Evolutionary conservation across 2,888 invertebrate genomes (phyloP), one percentile per base, ranked within the genome.

Genomic region (Cantharis rustica): DNA sequence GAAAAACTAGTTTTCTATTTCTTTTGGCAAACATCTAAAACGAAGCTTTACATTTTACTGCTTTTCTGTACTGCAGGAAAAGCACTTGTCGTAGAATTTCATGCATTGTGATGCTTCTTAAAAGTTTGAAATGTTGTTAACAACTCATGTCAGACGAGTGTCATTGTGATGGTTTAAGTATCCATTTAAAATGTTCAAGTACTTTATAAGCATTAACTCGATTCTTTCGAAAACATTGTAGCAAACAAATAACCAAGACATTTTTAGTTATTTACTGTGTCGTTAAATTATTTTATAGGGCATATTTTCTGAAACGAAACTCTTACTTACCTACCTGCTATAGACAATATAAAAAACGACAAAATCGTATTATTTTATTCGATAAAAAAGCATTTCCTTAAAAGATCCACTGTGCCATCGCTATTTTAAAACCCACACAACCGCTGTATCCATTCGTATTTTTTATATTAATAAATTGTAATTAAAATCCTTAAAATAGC

Each of bases 1-100:
- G 69, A 23, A 23, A 23, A 23, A 23, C 1, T 69, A 26, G 68
- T 69, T 72, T 75, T 69, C 72, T 69, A 73, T 73, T 75, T 72
- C 62, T 69, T 23, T 63, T 64, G n/a, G 47, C 47, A 47, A 47
- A 47, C 47, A 47, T 47, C 47, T 47, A 9, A 47, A n/a, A 47
- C n/a, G 47, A 47, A 47, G 47, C 47, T n/a, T 47, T 47, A 47
- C 47, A 47, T 47, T 47, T 47, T 7, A 47, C n/a, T 47, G 47
- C 47, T 47, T n/a, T 47, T 47, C 47, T 47, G 47, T 47, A 47
- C 47, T 47, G 47, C 47, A n/a, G 47, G 7, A 47, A 47, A 47
- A 47, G 47, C 47, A 47, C 47, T 47, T 27, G 26, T 23, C 11
- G 11, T 47, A 47, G 47, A 47, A 47, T 47, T 47, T 47, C 47